phyloP scores from a whole-genome alignment of 2,113 vertebrate genomes.

The Micronycteris hirsuta region DNA sequence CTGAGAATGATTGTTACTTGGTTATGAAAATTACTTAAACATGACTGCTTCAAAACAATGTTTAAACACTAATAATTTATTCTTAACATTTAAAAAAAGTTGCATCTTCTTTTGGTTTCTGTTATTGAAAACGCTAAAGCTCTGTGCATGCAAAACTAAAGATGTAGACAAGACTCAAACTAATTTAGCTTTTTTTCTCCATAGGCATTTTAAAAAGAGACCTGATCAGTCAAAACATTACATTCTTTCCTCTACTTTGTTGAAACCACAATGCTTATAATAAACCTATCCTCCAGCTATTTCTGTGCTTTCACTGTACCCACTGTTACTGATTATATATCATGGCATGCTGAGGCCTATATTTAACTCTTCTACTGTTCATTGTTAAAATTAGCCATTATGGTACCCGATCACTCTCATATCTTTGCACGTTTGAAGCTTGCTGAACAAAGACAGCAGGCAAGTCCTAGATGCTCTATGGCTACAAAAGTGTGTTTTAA shows the following conservation, averaged over 20 bases:
- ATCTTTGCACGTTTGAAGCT: constrained; percentile 43
- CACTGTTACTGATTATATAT: constrained; percentile 20
- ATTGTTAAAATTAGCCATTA: constrained; percentile 66
- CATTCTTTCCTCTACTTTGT: background rate
- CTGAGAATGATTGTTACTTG: background rate
- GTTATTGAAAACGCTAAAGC: constrained; percentile 38
- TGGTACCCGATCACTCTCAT: constrained; percentile 14
- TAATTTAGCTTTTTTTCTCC: constrained; percentile 52
- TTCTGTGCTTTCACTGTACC: background rate
- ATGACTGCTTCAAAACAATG: background rate
- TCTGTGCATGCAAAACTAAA: constrained; percentile 14
- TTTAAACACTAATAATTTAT: constrained; percentile 36
- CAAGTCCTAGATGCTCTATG: constrained; percentile 16
- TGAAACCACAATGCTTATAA: constrained; percentile 30
- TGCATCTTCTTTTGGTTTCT: constrained; percentile 45
- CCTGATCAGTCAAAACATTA: constrained; percentile 46
- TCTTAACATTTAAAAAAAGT: constrained; percentile 53
- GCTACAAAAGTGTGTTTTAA: constrained; percentile 7
- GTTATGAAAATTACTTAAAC: background rate
- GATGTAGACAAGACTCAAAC: constrained; percentile 32
- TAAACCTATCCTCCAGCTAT: constrained; percentile 49
- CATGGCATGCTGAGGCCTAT: constrained; percentile 43
- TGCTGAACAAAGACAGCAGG: constrained; percentile 48
- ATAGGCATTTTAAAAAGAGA: constrained; percentile 51
- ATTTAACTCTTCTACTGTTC: constrained; percentile 45